Evolutionary conservation across 2,113 vertebrate species (phyloP).

Genomic region (Callipepla squamata): DNA sequence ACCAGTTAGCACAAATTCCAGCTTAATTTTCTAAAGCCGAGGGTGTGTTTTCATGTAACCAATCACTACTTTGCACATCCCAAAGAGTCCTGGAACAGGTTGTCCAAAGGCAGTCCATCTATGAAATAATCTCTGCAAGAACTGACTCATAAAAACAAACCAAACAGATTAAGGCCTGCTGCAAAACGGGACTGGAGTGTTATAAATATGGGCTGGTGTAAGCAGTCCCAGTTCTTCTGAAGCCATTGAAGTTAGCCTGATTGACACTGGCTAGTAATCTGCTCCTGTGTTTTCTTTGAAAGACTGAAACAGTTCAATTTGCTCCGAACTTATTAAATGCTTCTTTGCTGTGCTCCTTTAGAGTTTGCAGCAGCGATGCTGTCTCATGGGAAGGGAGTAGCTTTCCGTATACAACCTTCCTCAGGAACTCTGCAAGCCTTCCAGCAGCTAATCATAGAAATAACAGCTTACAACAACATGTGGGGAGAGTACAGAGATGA

Average conservation of each 20-base stretch:
- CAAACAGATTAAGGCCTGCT: not conserved
- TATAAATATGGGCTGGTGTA: not conserved
- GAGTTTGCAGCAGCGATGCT: slow-evolving; percentile 83
- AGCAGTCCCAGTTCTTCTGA: not conserved
- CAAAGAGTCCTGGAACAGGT: not conserved
- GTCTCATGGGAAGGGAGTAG: slow-evolving; percentile 86
- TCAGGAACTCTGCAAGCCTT: slow-evolving; percentile 82
- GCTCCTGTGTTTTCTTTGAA: not conserved
- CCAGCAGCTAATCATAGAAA: slow-evolving; percentile 80
- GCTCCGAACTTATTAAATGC: not conserved
- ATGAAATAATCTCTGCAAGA: not conserved
- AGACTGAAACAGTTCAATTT: not conserved
- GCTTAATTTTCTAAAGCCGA: not conserved
- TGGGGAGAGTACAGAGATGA: slow-evolving; percentile 92
- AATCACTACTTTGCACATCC: not conserved
- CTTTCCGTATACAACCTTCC: slow-evolving; percentile 79
- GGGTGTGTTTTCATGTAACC: not conserved
- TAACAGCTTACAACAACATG: slow-evolving; percentile 90
- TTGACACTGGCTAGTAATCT: not conserved
- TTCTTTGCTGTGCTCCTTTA: slow-evolving; percentile 57
- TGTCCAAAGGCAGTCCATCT: not conserved
- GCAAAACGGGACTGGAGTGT: not conserved
- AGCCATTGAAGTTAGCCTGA: not conserved
- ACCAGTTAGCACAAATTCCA: not conserved
- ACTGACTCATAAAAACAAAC: not conserved